Base-by-base conservation (phyloP, 2,888 invertebrate species). In the Volucella bombylans region DNA sequence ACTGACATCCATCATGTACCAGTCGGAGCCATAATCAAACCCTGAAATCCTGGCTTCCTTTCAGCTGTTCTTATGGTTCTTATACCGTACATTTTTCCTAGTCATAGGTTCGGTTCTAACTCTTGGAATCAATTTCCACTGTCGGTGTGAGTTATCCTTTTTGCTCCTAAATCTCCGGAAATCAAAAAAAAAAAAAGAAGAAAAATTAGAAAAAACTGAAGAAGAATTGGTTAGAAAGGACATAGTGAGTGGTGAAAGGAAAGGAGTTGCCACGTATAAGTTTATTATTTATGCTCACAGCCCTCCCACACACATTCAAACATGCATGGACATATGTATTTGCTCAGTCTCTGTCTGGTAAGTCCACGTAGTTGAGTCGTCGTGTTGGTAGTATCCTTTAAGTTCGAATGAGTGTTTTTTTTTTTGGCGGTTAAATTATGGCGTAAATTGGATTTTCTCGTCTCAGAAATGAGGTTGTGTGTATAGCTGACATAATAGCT, bases 251-350 rank as follows among this genome's bases (percentile, higher is more conserved):
- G 31, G 31, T 31, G 31, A 31, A 31, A 31, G 31, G 31, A 31
- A 31, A 31, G 6, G 31, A 31, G 31, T 31, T 59, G 57, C 14
- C 38, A 41, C 64, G 79, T 68, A 79, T 82, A 82, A 79, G 68
- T 79, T 82, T 82, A 73, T 82, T 82, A 82, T 82, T 82, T 73
- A 82, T 82, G 82, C 64, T 68, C 79, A 38, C 68, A 68, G 38
- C 31, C 55, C 31, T 10, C 6, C 31, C 6, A 6, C 6, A 31
- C 31, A 31, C 31, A 31, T 31, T 6, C 31, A 31, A 31, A 31
- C 31, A 31, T 31, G 31, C 31, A 31, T 31, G 6, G 6, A 31
- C 1, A 31, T 1, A 31, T 31, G 31, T 23, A 18, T 23, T 23
- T 23, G 31, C 31, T 31, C 31, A 31, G 31, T 6, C 6, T 31